Evolutionary conservation across 1,140 invertebrate species (phyloP).

Genomic region (Pinna nobilis): DNA sequence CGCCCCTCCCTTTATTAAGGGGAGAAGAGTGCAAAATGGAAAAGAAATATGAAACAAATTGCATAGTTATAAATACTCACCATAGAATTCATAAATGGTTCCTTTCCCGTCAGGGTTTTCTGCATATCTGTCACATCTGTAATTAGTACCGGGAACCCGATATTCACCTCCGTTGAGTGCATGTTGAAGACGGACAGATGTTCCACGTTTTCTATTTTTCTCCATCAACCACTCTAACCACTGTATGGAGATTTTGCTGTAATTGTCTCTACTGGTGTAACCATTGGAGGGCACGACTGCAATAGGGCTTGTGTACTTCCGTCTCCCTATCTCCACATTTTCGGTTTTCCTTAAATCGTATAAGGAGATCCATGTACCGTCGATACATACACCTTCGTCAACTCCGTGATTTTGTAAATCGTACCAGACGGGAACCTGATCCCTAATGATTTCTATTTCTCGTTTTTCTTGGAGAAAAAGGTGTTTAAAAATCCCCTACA

Average conservation of each 20-base stretch:
- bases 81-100: conserved; percentile 33
- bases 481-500: conserved; percentile 13
- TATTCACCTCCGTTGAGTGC: conserved; percentile 35
- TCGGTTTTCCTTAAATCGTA: not conserved
- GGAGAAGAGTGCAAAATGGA: not conserved
- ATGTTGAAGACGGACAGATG: conserved; percentile 20
- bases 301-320: conserved; percentile 3
- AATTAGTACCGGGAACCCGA: conserved; percentile 13
- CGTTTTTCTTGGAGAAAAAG: conserved; percentile 14
- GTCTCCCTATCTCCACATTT: conserved; percentile 14
- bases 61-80: not conserved
- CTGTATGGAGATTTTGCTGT: conserved; percentile 28
- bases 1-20: conserved; percentile 2
- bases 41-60: not conserved
- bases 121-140: conserved; percentile 27
- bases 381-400: not conserved
- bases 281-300: conserved; percentile 27
- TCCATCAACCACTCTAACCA: conserved; percentile 38
- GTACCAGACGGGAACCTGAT: not conserved
- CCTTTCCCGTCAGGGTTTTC: not conserved
- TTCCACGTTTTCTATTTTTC: conserved; percentile 1
- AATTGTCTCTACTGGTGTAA: conserved; percentile 26
- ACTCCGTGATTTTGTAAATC: not conserved
- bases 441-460: conserved; percentile 13
- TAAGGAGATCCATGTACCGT: not conserved